phyloP scores from a whole-genome alignment of 2,888 invertebrate genomes.

The Volucella bombylans region DNA sequence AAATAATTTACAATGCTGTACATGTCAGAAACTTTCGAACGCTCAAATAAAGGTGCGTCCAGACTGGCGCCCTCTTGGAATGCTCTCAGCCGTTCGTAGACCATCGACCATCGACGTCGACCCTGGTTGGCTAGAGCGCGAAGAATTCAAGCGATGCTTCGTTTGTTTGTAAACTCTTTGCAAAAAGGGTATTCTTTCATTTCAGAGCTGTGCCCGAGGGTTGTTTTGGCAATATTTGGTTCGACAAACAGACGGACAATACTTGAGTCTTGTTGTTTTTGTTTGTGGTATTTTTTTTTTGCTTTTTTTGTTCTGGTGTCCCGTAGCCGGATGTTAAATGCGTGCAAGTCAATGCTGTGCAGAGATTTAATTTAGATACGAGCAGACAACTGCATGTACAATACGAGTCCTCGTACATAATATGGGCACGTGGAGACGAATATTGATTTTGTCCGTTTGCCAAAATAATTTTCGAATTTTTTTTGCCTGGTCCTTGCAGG shows the following conservation, averaged over 20 bases:
- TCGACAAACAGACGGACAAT: conserved; percentile 63
- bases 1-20: too few relatives aligned
- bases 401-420: conserved; percentile 1
- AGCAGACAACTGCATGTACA: conserved; percentile 67
- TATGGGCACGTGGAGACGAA: conserved; percentile 59
- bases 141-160: conserved; percentile 31
- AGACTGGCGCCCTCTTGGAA: conserved; percentile 20
- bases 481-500: neutral
- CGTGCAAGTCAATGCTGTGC: conserved; percentile 65
- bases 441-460: conserved; percentile 73
- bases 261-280: too few relatives aligned
- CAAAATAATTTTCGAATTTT: conserved; percentile 57
- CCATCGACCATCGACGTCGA: neutral
- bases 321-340: conserved; percentile 60
- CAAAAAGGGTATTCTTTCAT: conserved; percentile 49
- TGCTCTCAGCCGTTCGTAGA: neutral
- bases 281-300: conserved; percentile 13
- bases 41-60: too few relatives aligned
- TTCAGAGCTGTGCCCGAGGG: conserved; percentile 47
- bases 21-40: too few relatives aligned
- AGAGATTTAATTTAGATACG: conserved; percentile 72
- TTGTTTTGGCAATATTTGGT: conserved; percentile 62
- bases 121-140: conserved; percentile 12
- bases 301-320: conserved; percentile 33
- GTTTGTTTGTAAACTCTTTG: conserved; percentile 50